Evolutionary conservation across 2,888 invertebrate species (phyloP).

Genomic region (Spilarctia lutea): DNA sequence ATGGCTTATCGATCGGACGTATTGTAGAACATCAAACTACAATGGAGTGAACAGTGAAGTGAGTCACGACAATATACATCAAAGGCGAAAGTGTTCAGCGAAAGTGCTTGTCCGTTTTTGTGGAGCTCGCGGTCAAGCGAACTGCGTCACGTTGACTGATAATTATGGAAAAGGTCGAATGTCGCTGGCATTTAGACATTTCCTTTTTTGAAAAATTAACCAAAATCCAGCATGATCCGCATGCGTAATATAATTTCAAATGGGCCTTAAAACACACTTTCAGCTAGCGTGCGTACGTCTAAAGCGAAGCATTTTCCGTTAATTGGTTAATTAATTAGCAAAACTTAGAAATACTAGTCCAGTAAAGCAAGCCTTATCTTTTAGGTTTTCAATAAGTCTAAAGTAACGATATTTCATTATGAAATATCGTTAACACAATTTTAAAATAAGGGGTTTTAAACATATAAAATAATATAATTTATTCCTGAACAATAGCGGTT

Average conservation of each 20-base stretch:
- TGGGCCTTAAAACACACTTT: background rate
- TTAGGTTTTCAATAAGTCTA: background rate
- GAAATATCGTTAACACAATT: too few relatives aligned
- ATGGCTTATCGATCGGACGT: conserved; percentile 24
- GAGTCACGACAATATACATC: conserved; percentile 67
- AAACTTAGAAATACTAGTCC: background rate
- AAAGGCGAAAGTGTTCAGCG: conserved; percentile 79
- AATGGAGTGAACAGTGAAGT: conserved; percentile 59
- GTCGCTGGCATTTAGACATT: conserved; percentile 50
- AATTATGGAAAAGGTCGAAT: conserved; percentile 62
- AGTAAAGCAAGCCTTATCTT: background rate
- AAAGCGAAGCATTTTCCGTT: background rate
- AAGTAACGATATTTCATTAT: background rate
- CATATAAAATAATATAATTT: background rate
- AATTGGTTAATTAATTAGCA: background rate
- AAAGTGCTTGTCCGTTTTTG: conserved; percentile 65
- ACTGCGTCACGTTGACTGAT: conserved; percentile 32
- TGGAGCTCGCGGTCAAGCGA: conserved; percentile 28
- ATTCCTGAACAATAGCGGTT: background rate
- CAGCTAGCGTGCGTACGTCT: background rate
- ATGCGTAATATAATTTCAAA: background rate
- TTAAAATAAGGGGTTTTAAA: too few relatives aligned
- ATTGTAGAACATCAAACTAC: conserved; percentile 27
- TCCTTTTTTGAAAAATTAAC: background rate
- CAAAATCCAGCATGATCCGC: background rate